Evolutionary conservation across 2,888 invertebrate genomes (phyloP), one percentile per base, ranked within the genome.

Genomic region (Ophonus ardosiacus): DNA sequence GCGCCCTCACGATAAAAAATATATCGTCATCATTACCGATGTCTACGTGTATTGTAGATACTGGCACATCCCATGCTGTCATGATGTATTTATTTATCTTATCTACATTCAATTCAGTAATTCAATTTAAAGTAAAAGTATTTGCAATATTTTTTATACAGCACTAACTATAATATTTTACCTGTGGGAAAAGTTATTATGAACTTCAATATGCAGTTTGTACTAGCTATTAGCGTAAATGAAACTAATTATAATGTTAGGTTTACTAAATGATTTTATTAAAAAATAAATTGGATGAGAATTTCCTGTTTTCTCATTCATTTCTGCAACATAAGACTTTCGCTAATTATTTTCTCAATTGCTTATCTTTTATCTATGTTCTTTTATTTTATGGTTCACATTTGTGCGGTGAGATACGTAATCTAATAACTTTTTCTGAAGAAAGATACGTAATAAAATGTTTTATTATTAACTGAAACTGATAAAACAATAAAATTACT

Each of bases 271-370:
- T n/a, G 68, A 15, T 68, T 31, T 24, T 13, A 15, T 68, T 31
- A 38, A 24, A 65, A 38, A 38, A 68, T 31, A 15, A 10, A 15
- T 68, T 68, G 38, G 38, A 68, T 68, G 68, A 31, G 38, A 68
- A 68, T 38, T 68, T 68, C 68, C 68, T 68, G 68, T 40, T 68
- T 68, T 68, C 68, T 68, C 68, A 38, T 68, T 68, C 68, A 68
- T 21, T 18, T 68, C 68, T 68, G 31, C 68, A 31, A 68, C n/a
- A 31, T 38, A 38, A 68, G 38, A 68, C 68, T 68, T 68, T 68
- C 68, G 68, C 38, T 68, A 18, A 63, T 63, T 21, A 63, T 63
- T 38, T 21, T 68, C 31, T 68, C 31, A 68, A 38, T 68, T 68
- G 38, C 68, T 68, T 68, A 68, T 68, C 68, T 68, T n/a, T n/a